Base-by-base conservation (phyloP, 2,888 invertebrate species). In the Sturmia bella region DNA sequence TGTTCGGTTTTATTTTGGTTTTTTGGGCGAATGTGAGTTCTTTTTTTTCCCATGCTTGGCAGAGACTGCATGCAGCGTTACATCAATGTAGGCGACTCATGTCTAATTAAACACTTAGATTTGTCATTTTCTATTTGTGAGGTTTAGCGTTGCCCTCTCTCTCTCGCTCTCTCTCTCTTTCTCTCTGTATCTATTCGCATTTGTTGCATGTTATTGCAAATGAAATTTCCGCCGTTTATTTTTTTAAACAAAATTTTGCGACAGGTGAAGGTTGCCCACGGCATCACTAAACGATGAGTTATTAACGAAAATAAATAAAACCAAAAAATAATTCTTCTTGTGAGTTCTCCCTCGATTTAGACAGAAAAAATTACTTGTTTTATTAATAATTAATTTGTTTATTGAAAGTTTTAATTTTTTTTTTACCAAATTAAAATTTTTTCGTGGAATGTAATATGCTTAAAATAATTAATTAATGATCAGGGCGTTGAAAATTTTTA, bases 41-140 rank as follows among this genome's bases (percentile, higher is more conserved):
- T 13, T 17, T 2, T 45, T 24, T 11, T n/a, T 37, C 6, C 2
- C 39, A 15, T 57, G 41, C 19, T 12, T 43, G 41, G 21, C 17
- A 7, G n/a, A n/a, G n/a, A n/a, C 32, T 4, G 3, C 6, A 27
- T 50, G 19, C 39, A n/a, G 48, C 15, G 13, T 24, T 59, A 39
- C 61, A 45, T 17, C 56, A 56, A 48, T 37, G 48, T 61, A 45
- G 45, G 27, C 64, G 48, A 70, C 43, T 57, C 56, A 64, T 72
- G 57, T 74, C 79, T 80, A 80, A 80, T 80, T 80, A 75, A 80
- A 69, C 69, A 61, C 69, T 75, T 63, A 63, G 75, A 80, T 75
- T 80, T 80, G 75, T 75, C 80, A 80, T 57, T 69, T 80, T 80
- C 61, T 75, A 75, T 75, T 72, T 69, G 32, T 61, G 59, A 3